These are phyloP conservation scores for Lagopus leucura DNA, from an alignment of 2,113 vertebrate genomes.

Conservation along the genomic window DNA sequence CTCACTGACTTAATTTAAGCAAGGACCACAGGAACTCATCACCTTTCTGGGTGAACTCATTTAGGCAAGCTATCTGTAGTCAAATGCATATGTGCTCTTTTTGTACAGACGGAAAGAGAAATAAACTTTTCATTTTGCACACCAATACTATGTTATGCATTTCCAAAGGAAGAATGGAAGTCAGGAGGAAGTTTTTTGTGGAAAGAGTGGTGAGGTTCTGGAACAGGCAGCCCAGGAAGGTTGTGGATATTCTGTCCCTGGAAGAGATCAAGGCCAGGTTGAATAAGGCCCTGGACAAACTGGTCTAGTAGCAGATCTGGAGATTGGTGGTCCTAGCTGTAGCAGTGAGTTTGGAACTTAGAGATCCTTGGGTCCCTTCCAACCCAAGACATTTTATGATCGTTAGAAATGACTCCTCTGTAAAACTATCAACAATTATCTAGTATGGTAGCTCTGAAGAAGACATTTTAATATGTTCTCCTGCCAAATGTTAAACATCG, in stretches of 20 bases:
- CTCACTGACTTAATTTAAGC: not conserved
- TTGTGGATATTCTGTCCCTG: no score
- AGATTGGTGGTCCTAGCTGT: no score
- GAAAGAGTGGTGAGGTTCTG: no score
- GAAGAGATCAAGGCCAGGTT: no score
- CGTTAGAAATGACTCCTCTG: not conserved
- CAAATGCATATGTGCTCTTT: not conserved
- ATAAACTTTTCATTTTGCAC: not conserved
- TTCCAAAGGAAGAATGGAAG: not conserved
- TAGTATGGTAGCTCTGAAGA: not conserved
- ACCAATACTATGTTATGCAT: not conserved
- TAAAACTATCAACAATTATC: not conserved
- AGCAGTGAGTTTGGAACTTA: no score
- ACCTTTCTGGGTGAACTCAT: constrained; percentile 10
- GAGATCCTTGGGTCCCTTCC: no score
- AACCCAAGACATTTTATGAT: no score
- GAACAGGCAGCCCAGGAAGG: no score
- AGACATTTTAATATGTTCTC: not conserved
- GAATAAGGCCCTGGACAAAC: no score
- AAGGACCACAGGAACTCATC: not conserved
- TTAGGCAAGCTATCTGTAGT: not conserved
- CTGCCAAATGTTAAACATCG: not conserved
- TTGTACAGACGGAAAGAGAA: not conserved
- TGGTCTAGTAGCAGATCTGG: no score
- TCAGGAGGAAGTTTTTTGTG: no score